Conservation (phyloP, 1,140 invertebrate genomes). For the Scaptomyza pallida region DNA sequence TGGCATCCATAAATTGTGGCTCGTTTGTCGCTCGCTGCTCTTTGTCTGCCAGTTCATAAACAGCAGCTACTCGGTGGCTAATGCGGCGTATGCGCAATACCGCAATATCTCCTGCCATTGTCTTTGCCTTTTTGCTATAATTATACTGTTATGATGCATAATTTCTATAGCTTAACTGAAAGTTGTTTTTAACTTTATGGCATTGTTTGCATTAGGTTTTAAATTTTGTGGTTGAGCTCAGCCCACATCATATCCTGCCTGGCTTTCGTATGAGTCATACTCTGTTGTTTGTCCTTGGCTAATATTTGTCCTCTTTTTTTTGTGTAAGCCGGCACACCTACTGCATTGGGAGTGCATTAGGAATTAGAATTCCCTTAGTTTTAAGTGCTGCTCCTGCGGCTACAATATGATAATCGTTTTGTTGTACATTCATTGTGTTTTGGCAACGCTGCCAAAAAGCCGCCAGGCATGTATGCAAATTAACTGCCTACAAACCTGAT, state of each 20-base stretch:
- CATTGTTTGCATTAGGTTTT: background rate
- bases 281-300: conserved; percentile 21
- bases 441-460: conserved; percentile 37
- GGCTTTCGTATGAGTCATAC: conserved; percentile 9
- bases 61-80: conserved; percentile 38
- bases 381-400: background rate
- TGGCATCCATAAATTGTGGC: conserved; percentile 74
- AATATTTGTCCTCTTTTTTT: conserved; percentile 1
- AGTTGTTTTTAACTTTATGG: background rate
- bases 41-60: conserved; percentile 51
- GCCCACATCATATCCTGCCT: background rate
- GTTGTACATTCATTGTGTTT: conserved; percentile 3
- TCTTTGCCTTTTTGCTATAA: conserved; percentile 19
- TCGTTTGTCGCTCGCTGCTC: conserved; percentile 18
- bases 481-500: conserved; percentile 13
- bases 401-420: conserved; percentile 16
- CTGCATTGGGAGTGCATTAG: conserved; percentile 12
- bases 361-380: conserved; percentile 7
- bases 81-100: conserved; percentile 53
- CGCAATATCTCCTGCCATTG: conserved; percentile 22
- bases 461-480: conserved; percentile 34
- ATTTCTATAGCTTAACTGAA: background rate
- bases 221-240: too few relatives aligned
- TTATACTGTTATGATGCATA: conserved; percentile 1
- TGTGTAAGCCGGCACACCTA: conserved; percentile 8